Evolutionary conservation across 2,113 vertebrate genomes (phyloP).

Genomic region (Microtus montanus): DNA sequence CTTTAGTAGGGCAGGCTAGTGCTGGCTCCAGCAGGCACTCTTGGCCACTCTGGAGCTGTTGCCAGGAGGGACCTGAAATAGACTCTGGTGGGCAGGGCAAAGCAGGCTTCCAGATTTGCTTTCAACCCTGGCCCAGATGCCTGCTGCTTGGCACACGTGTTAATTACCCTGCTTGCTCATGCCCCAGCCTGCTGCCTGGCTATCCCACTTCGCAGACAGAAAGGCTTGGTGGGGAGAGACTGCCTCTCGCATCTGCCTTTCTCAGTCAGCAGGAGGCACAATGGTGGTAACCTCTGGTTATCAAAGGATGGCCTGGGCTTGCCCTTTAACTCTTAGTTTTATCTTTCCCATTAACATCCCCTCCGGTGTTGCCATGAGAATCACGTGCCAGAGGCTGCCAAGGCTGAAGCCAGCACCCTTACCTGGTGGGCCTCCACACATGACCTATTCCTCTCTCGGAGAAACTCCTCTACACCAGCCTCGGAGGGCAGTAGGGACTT

Average conservation of each 20-base stretch:
- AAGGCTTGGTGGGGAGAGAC: background rate
- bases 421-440: background rate
- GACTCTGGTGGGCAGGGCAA: background rate
- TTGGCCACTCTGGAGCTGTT: too few relatives aligned
- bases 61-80: rapidly evolving
- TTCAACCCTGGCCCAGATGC: background rate
- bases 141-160: rapidly evolving
- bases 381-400: background rate
- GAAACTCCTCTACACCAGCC: background rate
- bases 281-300: background rate
- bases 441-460: background rate
- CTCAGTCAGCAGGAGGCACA: background rate
- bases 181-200: background rate
- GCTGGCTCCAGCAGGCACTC: background rate
- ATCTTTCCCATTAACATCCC: background rate
- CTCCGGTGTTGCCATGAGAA: background rate
- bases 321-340: background rate
- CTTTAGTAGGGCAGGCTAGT: background rate
- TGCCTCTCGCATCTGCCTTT: background rate
- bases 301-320: background rate
- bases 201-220: background rate
- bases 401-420: background rate
- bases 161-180: background rate
- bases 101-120: background rate
- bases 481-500: too few relatives aligned